Base-by-base conservation (phyloP, 2,888 invertebrate genomes). In the Dasysyrphus tricinctus region DNA sequence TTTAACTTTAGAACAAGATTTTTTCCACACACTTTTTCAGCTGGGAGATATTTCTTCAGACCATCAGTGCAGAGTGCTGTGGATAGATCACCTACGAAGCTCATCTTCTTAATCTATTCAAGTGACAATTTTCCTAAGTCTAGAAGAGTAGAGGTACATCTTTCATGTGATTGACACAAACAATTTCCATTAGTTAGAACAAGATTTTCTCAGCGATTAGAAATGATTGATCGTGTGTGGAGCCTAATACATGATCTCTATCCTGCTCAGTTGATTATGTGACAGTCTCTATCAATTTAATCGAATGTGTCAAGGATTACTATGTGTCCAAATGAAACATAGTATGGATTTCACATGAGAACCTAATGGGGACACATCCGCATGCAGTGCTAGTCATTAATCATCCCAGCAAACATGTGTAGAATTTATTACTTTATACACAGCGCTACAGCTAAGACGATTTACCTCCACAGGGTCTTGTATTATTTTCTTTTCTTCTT, bases 341-440 rank as follows among this genome's bases (percentile, higher is more conserved):
- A 74, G 79, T 72, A 14, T 42, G 29, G 14, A 32, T 59, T 32
- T 8, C 74, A 16, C 16, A 70, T 9, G 16, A 16, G 47, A 42
- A 51, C 49, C 67, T 67, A 67, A 67, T 67, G 67, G 67, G 67
- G 67, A 67, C 49, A 47, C 69, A 69, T 69, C 69, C 69, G 69
- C 54, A 54, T 69, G 69, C 54, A 69, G 69, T 39, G 32, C n/a
- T 51, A 47, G 24, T 39, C 47, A 85, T 80, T 63, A 73, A 85
- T 85, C 73, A 73, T 73, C 47, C 32, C 39, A 32, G 59, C 69
- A 56, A 77, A 73, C 72, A 73, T 80, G 51, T 73, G 85, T 73
- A 49, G 80, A 80, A 85, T 85, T 85, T 69, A 85, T 85, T 85
- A 56, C 56, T 61, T 24, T 3, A 24, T 24, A 24, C 3, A 24